Conservation (phyloP, 2,113 vertebrate species). For the Cavia aperea region DNA sequence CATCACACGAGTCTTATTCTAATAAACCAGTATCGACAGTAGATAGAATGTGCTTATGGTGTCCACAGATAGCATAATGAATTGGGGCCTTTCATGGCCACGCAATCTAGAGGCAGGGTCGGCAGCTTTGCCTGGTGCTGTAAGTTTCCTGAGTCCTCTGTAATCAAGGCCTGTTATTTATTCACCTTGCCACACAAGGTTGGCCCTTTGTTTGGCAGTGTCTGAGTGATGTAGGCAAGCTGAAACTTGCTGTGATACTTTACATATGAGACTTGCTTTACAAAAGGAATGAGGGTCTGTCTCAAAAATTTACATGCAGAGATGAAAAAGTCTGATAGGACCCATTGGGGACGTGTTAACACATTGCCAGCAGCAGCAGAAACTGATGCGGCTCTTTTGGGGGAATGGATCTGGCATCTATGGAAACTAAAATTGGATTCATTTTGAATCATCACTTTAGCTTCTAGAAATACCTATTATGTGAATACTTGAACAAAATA, state of each 20-base stretch:
- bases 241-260: slow-evolving; percentile 33
- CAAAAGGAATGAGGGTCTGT: not conserved
- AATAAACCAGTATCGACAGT: not conserved
- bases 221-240: not conserved
- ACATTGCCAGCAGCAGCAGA: not conserved
- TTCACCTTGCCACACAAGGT: slow-evolving; percentile 17
- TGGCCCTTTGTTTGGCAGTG: not conserved
- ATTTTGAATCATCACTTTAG: not conserved
- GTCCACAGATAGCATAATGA: not conserved
- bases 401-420: not conserved
- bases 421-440: not conserved
- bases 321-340: not conserved
- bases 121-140: not conserved
- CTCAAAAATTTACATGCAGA: not conserved
- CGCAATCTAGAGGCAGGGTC: not conserved
- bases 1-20: not conserved
- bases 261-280: not conserved
- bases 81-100: not conserved
- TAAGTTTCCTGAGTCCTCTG: not conserved
- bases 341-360: not conserved
- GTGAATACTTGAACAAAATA: not conserved
- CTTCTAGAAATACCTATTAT: not conserved
- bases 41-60: not conserved
- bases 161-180: not conserved
- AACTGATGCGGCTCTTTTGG: not conserved